These are phyloP conservation scores for Dorcus parallelipipedus DNA, from an alignment of 2,888 invertebrate species.

Conservation along the genomic window DNA sequence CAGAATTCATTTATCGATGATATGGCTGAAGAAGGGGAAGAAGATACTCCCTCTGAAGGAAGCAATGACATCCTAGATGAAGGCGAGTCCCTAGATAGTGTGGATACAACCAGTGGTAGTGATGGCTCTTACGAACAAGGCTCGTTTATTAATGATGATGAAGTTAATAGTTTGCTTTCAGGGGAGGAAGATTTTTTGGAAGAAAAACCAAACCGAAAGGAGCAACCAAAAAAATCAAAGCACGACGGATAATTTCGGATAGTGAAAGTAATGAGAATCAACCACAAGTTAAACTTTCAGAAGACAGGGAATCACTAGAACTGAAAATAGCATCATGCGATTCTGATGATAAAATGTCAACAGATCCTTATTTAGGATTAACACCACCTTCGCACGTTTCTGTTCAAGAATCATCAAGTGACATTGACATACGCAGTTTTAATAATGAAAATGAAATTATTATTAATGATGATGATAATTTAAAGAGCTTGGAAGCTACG, in stretches of 20 bases:
- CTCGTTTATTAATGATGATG: conserved; percentile 39
- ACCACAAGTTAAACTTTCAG: not conserved
- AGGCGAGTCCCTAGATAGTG: conserved; percentile 42
- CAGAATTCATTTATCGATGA: conserved; percentile 30
- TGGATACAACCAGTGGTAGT: conserved; percentile 29
- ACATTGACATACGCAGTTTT: conserved; percentile 9
- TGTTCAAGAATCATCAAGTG: conserved; percentile 17
- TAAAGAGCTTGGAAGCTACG: conserved; percentile 8
- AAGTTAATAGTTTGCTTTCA: conserved; percentile 34
- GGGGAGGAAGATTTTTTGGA: conserved; percentile 34
- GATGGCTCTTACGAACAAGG: conserved; percentile 35
- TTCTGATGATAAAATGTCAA: conserved; percentile 22
- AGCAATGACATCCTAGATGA: conserved; percentile 44
- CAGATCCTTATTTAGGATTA: conserved; percentile 20
- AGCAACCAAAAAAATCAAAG: not conserved
- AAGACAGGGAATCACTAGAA: conserved; percentile 11
- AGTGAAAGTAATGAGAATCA: not conserved
- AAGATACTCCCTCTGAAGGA: conserved; percentile 43
- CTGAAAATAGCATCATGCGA: not conserved
- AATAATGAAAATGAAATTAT: not conserved
- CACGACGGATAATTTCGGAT: conserved; percentile 1
- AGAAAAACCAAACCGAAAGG: not conserved
- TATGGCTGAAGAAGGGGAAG: conserved; percentile 44
- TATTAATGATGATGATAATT: conserved; percentile 21
- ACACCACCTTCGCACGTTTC: conserved; percentile 19